Evolutionary conservation across 2,113 vertebrate genomes (phyloP).

Genomic region (Charadrius vociferus): DNA sequence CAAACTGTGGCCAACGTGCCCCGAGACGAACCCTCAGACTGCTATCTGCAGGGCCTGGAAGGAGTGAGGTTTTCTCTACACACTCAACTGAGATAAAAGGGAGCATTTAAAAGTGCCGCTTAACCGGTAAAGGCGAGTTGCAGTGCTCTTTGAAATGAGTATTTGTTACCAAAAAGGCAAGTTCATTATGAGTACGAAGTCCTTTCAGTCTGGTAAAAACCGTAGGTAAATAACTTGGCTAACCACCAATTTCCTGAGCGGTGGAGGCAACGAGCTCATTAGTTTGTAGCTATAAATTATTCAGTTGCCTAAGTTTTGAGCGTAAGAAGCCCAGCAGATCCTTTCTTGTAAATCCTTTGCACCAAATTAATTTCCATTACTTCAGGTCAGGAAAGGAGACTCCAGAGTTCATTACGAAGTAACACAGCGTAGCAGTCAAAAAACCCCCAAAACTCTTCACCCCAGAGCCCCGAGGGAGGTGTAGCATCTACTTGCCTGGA

Average conservation of each 20-base stretch:
- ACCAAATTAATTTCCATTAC: constrained; percentile 32
- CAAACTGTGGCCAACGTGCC: rapidly evolving
- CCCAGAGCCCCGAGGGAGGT: background rate
- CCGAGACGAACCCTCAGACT: background rate
- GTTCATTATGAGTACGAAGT: constrained; percentile 1
- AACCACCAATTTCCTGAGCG: constrained; percentile 68
- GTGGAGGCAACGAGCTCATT: constrained; percentile 26
- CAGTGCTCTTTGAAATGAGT: background rate
- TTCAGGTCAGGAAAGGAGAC: constrained; percentile 29
- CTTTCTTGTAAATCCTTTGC: constrained; percentile 28
- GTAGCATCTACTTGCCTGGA: constrained; percentile 83
- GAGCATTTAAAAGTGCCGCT: background rate
- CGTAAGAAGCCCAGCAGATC: background rate
- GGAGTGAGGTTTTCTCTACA: background rate
- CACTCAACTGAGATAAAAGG: background rate
- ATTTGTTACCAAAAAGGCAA: background rate
- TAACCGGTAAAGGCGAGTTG: background rate
- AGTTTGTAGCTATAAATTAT: constrained; percentile 38
- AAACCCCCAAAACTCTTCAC: background rate
- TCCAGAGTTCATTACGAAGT: background rate
- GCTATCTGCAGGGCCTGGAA: background rate
- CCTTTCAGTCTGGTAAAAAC: constrained; percentile 45
- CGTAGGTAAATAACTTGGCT: constrained; percentile 60
- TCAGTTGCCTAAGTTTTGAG: background rate
- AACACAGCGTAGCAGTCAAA: background rate